Base-by-base conservation (phyloP, 2,797 vertebrate species). In the Diceros bicornis region DNA sequence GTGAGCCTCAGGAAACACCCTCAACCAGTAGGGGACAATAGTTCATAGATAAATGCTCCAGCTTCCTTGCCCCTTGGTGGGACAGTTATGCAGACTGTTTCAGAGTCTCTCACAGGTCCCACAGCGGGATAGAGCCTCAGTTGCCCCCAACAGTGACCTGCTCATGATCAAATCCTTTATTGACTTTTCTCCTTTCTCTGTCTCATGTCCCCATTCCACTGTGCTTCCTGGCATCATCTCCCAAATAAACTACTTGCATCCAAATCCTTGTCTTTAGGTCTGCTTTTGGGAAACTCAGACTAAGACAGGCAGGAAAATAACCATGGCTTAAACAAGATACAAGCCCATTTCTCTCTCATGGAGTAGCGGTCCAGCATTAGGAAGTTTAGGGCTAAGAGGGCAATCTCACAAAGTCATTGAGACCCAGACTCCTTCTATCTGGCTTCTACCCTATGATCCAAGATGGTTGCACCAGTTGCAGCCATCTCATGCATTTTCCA, bases 251-350 rank as follows among this genome's bases (percentile, higher is more conserved):
- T 34, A 55, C 34, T 91, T 78, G 32, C 71, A 75, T 55, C 27
- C 55, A 69, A 84, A 83, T 84, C 71, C 82, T 82, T 92, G 25
- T 77, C 86, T 79, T 6, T 12, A 37, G 32, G 6, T 78, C 59
- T 94, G 37, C 14, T 92, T 91, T 82, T 72, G 61, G 25, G 68
- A 94, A 87, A 89, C 29, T 27, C 37, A 82, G 68, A 95, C 29
- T 66, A 93, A 95, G 68, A 78, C 41, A 61, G 7, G 34, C 7
- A 88, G 44, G 50, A 75, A 93, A 86, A 44, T 34, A 82, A 55
- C 52, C 27, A 85, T 14, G 27, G 44, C 29, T 77, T 84, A 90
- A 27, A 23, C 23, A 89, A 72, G 21, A 83, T 34, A 29, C 50
- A 47, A 90, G 14, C 57, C 32, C 5, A 71, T 88, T 92, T 97